A percentile compares a stretch with the other conserved stretches of the same genome.
Conservation (phyloP, 2,113 vertebrate species). For the Hemiprocne comata region DNA sequence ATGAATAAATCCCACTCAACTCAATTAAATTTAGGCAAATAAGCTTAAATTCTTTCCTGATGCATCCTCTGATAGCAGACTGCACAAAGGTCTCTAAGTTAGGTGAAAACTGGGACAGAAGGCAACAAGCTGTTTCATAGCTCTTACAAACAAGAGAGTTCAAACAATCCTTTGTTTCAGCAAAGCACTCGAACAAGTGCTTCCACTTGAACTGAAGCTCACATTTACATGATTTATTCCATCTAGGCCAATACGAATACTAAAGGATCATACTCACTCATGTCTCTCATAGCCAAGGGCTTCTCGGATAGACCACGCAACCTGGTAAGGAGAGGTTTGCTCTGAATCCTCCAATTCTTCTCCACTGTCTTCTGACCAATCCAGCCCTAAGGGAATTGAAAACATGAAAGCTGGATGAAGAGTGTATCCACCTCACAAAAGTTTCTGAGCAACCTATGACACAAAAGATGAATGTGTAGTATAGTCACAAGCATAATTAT, state of each 20-base stretch:
- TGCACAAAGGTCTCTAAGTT: background rate
- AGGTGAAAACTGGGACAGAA: conserved; percentile 20
- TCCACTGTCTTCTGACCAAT: conserved; percentile 98
- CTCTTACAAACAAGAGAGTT: background rate
- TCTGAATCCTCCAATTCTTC: conserved; percentile 89
- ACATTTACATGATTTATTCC: background rate
- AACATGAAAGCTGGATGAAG: background rate
- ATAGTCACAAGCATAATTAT: background rate
- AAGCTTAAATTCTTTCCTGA: conserved; percentile 13
- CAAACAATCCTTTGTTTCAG: conserved; percentile 28
- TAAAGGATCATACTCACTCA: conserved; percentile 67
- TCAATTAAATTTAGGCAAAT: background rate
- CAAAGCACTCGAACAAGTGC: background rate
- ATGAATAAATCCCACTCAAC: background rate
- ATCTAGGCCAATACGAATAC: background rate
- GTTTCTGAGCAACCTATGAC: background rate
- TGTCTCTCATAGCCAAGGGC: conserved; percentile 77
- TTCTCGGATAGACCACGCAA: conserved; percentile 87
- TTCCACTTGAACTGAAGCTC: conserved; percentile 18
- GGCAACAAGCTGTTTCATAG: background rate
- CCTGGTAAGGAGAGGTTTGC: conserved; percentile 83
- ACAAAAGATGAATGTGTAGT: background rate
- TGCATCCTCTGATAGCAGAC: background rate
- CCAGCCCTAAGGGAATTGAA: conserved; percentile 82
- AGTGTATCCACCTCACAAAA: background rate